Percentiles rank a stretch among this genome's conserved stretches.
Evolutionary conservation across 2,113 vertebrate species (phyloP).

Genomic region (Pterocles orientalis): DNA sequence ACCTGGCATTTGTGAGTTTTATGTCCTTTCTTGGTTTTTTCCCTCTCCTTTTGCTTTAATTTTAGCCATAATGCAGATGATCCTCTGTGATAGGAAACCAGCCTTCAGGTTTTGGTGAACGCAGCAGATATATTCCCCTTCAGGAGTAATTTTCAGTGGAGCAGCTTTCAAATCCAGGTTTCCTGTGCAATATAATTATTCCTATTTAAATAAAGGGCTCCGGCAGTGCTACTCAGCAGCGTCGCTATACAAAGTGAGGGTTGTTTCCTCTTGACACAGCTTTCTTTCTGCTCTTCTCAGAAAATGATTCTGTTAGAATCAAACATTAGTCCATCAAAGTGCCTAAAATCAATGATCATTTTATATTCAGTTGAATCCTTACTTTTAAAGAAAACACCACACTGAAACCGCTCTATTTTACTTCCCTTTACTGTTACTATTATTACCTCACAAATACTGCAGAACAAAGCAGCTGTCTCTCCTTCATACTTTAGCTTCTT

Average conservation of each 20-base stretch:
- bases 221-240: conserved; percentile 5
- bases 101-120: conserved; percentile 10
- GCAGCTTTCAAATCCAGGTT: conserved; percentile 55
- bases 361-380: conserved; percentile 5
- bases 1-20: not conserved
- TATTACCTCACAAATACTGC: not conserved
- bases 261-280: conserved; percentile 21
- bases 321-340: conserved; percentile 10
- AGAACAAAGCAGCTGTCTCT: not conserved
- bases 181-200: conserved; percentile 58
- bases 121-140: conserved; percentile 29
- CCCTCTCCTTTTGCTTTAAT: not conserved
- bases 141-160: conserved; percentile 53
- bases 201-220: conserved; percentile 53
- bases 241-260: conserved; percentile 24
- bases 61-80: not conserved
- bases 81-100: not conserved
- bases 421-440: conserved; percentile 22
- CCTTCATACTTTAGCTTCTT: not conserved
- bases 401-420: not conserved
- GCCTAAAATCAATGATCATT: conserved; percentile 25
- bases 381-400: conserved; percentile 38
- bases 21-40: not conserved
- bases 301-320: conserved; percentile 42
- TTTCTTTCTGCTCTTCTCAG: conserved; percentile 35